Conservation (phyloP, 2,113 vertebrate species). For the Mustela nigripes region DNA sequence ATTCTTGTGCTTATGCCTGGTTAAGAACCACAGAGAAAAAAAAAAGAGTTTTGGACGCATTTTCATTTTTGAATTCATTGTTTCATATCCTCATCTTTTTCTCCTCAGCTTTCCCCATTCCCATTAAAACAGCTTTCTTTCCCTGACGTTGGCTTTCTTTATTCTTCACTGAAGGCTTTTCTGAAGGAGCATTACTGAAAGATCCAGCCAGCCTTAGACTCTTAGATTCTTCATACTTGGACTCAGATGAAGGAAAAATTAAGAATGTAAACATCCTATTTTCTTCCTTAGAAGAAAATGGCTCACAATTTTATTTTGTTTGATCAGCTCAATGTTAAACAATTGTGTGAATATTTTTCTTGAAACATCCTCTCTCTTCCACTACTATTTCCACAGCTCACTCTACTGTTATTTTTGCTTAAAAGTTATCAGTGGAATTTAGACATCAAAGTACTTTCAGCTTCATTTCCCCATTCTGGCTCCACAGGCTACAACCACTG, state of each 20-base stretch:
- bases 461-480: not conserved
- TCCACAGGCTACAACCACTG: not conserved
- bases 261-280: conserved; percentile 76
- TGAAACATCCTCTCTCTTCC: conserved; percentile 43
- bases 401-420: conserved; percentile 13
- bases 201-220: not conserved
- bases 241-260: conserved; percentile 64
- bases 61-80: not conserved
- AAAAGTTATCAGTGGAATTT: conserved; percentile 25
- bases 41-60: not conserved
- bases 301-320: conserved; percentile 23
- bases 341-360: conserved; percentile 57
- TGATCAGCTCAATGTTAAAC: conserved; percentile 52
- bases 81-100: not conserved
- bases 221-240: conserved; percentile 46
- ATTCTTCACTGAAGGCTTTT: not conserved
- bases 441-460: not conserved
- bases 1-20: not conserved
- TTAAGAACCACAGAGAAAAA: not conserved
- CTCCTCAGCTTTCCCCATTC: not conserved
- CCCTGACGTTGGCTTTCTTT: not conserved
- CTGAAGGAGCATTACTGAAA: not conserved
- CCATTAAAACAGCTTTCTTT: not conserved
- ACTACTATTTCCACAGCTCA: not conserved
- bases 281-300: conserved; percentile 31